Conservation (phyloP, 2,797 vertebrate genomes). For the Silurus aristotelis region DNA sequence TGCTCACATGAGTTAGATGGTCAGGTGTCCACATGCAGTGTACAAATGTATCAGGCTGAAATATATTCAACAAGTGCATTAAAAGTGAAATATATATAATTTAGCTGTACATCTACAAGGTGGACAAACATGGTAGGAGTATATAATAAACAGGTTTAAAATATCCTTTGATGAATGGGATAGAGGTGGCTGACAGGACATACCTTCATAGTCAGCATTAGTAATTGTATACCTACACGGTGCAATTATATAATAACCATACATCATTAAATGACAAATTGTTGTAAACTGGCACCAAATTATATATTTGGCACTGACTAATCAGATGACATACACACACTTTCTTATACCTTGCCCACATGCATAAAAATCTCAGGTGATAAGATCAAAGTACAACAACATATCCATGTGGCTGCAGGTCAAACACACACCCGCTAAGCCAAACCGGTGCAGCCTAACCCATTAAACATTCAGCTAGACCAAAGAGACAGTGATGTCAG, state of each 20-base stretch:
- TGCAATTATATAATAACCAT: not conserved
- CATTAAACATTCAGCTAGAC: constrained; percentile 1
- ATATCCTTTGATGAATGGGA: not conserved
- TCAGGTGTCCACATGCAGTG: not conserved
- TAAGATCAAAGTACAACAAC: constrained; percentile 65
- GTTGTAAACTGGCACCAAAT: not conserved
- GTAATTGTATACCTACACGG: not conserved
- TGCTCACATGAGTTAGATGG: not conserved
- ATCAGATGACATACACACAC: not conserved
- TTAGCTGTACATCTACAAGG: not conserved
- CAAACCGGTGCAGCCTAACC: constrained; percentile 42
- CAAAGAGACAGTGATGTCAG: constrained; percentile 16
- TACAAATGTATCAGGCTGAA: constrained; percentile 1
- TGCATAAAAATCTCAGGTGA: constrained; percentile 50
- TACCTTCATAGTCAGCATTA: not conserved
- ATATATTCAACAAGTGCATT: not conserved
- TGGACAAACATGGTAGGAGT: not conserved
- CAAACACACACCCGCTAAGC: constrained; percentile 44
- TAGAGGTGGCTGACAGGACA: not conserved
- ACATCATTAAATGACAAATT: not conserved
- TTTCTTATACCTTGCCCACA: constrained; percentile 2
- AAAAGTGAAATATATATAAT: not conserved
- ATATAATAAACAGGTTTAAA: not conserved
- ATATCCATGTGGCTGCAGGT: constrained; percentile 62
- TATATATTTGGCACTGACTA: not conserved